Evolutionary conservation across 2,888 invertebrate species (phyloP), one percentile per base, ranked within the genome.

Genomic region (Dynastes grantii): DNA sequence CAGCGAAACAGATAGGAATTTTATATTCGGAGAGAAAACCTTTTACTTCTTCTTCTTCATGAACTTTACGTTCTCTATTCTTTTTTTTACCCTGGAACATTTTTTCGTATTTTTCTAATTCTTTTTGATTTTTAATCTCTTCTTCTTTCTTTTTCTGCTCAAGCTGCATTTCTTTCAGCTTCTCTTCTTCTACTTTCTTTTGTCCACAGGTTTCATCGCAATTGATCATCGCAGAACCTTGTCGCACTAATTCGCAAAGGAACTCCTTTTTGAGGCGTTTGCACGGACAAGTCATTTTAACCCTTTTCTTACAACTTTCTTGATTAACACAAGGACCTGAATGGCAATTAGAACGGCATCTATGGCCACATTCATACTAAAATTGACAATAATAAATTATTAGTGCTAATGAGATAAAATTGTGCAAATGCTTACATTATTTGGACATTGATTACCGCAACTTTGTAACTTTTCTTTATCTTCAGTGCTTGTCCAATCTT

Each of bases 381-480:
- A 82, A 73, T 77, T 64, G 55, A 77, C 67, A 61, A 61, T 61
- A 61, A 3, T 61, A 61, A 3, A 27, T 22, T 22, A 61, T 6
- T 61, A 61, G 22, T 8, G 2, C 27, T 61, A 27, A 22, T 27
- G 76, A 65, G 2, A 13, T 77, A 79, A 27, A 77, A 76, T 68
- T 11, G 16, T 37, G 73, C 61, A 45, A 32, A 63, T 65, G 45
- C 90, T 89, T 88, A 95, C 95, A 89, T 92, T 94, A 89, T 94
- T 95, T 0, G 96, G 94, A 85, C 98, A 98, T 81, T 95, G 95
- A 87, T 96, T 95, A 55, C 95, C 94, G 87, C 98, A 98, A 77
- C 89, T 89, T 64, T 87, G 88, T 79, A 88, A 84, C 81, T 87
- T 86, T 68, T 53, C 90, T 88, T 75, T 88, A 53, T 87, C 85